Conservation (phyloP, 2,888 invertebrate genomes). For the Trachelus tabidus region DNA sequence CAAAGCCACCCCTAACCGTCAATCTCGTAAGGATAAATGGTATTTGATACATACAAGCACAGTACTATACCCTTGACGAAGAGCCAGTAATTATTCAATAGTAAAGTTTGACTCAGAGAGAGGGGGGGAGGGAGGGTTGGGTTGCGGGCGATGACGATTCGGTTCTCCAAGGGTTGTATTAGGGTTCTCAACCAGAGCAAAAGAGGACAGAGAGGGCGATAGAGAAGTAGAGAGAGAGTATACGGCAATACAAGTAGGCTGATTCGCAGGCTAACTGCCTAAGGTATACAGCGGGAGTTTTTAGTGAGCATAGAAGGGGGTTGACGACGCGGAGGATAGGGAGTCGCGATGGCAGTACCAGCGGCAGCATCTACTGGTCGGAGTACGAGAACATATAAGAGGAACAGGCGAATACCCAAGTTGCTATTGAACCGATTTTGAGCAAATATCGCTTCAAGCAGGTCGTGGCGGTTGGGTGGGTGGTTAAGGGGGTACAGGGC, state of each 20-base stretch:
- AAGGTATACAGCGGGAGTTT: background rate
- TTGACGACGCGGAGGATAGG: background rate
- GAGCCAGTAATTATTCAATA: constrained; percentile 46
- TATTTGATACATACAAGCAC: constrained; percentile 3
- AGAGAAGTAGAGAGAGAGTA: background rate
- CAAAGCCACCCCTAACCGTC: background rate
- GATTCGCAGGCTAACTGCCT: background rate
- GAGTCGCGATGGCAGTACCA: background rate
- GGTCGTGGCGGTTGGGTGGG: constrained; percentile 46
- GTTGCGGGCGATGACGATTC: constrained; percentile 39
- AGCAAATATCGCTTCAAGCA: constrained; percentile 64
- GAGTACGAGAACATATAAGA: constrained; percentile 43
- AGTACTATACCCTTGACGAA: constrained; percentile 41
- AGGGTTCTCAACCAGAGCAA: background rate
- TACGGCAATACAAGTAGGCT: background rate
- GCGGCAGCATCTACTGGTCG: background rate
- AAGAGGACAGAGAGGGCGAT: background rate
- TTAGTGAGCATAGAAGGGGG: background rate
- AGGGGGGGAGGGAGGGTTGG: constrained; percentile 31
- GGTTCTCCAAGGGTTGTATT: constrained; percentile 5
- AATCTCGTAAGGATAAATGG: background rate
- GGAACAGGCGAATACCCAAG: constrained; percentile 63
- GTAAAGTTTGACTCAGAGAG: constrained; percentile 40
- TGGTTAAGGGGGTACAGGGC: constrained; percentile 31
- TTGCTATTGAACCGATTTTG: constrained; percentile 67